phyloP scores from a whole-genome alignment of 2,113 vertebrate genomes.

The Limnothrissa miodon region DNA sequence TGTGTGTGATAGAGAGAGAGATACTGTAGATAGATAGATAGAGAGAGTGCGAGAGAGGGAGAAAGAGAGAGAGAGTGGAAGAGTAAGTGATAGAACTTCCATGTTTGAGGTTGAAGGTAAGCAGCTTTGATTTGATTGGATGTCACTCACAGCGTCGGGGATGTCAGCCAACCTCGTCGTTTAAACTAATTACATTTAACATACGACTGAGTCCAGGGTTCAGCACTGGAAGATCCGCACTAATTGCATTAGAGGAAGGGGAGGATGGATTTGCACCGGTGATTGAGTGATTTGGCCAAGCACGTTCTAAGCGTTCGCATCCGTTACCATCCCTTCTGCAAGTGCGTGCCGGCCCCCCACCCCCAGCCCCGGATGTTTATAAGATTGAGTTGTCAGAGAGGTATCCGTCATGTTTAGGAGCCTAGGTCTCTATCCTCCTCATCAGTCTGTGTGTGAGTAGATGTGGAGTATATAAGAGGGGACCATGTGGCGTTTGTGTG shows the following conservation, averaged over 20 bases:
- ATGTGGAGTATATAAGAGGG: too few species aligned
- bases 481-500: too few species aligned
- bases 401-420: conserved; percentile 38
- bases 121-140: conserved; percentile 25
- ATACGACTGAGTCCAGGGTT: conserved; percentile 21
- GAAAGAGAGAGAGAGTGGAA: not conserved
- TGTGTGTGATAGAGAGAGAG: conserved; percentile 14
- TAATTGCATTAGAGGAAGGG: conserved; percentile 47
- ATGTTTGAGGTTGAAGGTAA: conserved; percentile 28
- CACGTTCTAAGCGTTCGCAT: not conserved
- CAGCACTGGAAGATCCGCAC: conserved; percentile 24
- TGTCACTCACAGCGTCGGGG: conserved; percentile 29
- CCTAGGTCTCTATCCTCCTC: not conserved
- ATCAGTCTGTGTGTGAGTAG: not conserved
- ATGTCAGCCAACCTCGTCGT: conserved; percentile 5
- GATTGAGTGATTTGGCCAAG: conserved; percentile 25
- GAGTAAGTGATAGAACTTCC: not conserved
- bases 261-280: conserved; percentile 32
- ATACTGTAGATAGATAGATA: not conserved
- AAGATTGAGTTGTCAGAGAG: conserved; percentile 43
- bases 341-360: not conserved
- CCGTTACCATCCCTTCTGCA: not conserved
- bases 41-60: not conserved
- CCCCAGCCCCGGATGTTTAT: conserved; percentile 38
- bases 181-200: conserved; percentile 42